Evolutionary conservation across 2,113 vertebrate species (phyloP).

Genomic region (Pontoporia blainvillei): DNA sequence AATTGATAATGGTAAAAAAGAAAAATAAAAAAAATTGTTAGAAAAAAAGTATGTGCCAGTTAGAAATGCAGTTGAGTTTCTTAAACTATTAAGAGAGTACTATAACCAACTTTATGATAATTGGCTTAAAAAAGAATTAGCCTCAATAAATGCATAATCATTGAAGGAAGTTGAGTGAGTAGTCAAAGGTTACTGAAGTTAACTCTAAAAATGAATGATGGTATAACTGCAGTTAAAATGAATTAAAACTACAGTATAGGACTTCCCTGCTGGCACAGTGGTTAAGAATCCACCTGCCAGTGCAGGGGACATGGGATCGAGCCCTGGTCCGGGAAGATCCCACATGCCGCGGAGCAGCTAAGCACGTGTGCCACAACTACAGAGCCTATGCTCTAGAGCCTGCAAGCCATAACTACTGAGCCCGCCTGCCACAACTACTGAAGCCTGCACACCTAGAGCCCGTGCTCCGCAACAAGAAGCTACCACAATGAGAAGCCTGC

Average conservation of each 20-base stretch:
- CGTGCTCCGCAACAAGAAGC: no score
- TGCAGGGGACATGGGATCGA: accelerated
- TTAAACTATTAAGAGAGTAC: not conserved
- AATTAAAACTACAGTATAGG: not conserved
- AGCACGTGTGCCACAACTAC: accelerated
- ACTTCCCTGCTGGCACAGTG: no score
- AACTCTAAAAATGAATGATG: not conserved
- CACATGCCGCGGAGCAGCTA: accelerated
- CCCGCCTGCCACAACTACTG: no score
- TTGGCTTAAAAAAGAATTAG: not conserved
- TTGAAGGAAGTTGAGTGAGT: not conserved
- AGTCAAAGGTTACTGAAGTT: not conserved
- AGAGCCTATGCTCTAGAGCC: no score
- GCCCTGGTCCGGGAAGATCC: no score
- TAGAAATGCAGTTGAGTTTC: not conserved
- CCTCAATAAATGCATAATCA: not conserved
- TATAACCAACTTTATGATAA: not conserved
- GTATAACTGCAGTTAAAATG: not conserved
- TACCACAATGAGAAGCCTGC: not conserved
- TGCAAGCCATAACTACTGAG: accelerated
- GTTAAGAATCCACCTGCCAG: no score
- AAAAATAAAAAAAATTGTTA: not conserved
- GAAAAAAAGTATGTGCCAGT: not conserved
- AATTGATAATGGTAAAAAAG: not conserved
- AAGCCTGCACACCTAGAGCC: no score